Evolutionary conservation across 2,113 vertebrate species (phyloP), one percentile per base, ranked within the genome.

Genomic region (Sminthopsis crassicaudata): DNA sequence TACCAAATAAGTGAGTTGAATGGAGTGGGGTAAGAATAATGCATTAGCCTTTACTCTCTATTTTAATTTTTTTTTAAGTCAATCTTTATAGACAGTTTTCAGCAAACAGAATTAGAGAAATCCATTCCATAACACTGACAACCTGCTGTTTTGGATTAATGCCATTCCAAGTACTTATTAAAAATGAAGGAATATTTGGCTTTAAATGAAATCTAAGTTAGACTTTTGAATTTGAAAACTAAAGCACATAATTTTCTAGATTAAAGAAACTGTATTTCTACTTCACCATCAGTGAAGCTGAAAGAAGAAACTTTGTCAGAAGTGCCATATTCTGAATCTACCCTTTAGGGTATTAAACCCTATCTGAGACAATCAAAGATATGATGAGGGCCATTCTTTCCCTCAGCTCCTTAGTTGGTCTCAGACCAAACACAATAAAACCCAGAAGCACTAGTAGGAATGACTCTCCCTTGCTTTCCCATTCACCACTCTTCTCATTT

Each of bases 161-260:
- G 90, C 50, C 97, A 96, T 96, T 67, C 50, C 91, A 95, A 53
- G 60, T 84, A 84, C n/a, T 84, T 84, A 84, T 96, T 95, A 95
- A 92, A 90, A 97, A 97, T 94, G 94, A 94, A 67, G 94, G 16
- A 48, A 93, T 92, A 91, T 95, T 10, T 91, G 8, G 26, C 97
- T 97, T 96, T 94, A 97, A 97, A 97, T 97, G 94, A 96, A 97
- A 96, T 54, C 52, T 94, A 95, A 94, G 54, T 92, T 91, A 89
- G 91, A 97, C 88, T 91, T 57, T 97, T 94, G 42, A 93, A 67
- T 96, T 96, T 94, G 93, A 95, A 95, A 96, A 55, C 90, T 96
- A 84, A 96, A 96, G 94, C 93, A 95, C 27, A 53, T 0, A 0
- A 91, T 22, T 96, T 93, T 95, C 92, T 76, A 14, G 96, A 96